Conservation (phyloP, 1,140 invertebrate genomes). For the Tachypleus tridentatus region DNA sequence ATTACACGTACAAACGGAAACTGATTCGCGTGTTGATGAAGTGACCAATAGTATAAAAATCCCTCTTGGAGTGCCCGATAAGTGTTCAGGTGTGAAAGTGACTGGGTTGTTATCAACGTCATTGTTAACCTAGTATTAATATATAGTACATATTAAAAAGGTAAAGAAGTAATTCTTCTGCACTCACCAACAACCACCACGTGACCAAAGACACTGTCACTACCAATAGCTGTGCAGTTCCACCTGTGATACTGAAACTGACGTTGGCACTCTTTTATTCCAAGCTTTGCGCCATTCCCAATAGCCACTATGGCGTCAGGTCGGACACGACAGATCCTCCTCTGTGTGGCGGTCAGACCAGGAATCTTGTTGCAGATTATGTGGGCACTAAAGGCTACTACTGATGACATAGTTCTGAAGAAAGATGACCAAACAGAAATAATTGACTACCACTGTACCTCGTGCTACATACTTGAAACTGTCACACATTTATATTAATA, state of each 20-base stretch:
- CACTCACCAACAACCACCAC: constrained; percentile 42
- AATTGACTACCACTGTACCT: too few species aligned
- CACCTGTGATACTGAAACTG: constrained; percentile 76
- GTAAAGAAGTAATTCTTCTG: too few species aligned
- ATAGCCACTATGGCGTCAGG: constrained; percentile 40
- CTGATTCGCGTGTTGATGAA: too few species aligned
- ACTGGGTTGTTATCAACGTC: too few species aligned
- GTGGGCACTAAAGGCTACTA: constrained; percentile 27
- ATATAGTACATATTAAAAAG: too few species aligned
- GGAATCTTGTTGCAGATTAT: constrained; percentile 30
- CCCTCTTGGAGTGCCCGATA: too few species aligned
- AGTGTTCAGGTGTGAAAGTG: too few species aligned
- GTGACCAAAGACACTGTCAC: constrained; percentile 36
- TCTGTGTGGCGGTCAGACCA: constrained; percentile 37
- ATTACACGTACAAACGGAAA: too few species aligned
- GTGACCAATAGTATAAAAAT: too few species aligned
- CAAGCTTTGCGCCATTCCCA: constrained; percentile 34
- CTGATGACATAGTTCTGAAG: constrained; percentile 18
- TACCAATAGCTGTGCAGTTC: constrained; percentile 58
- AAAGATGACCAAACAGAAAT: neutral
- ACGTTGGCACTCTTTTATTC: constrained; percentile 66
- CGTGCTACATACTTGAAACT: too few species aligned
- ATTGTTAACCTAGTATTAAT: too few species aligned
- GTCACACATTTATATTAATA: too few species aligned
- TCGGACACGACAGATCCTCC: constrained; percentile 40